Evolutionary conservation across 1,140 invertebrate species (phyloP).

Genomic region (Halotydeus destructor): DNA sequence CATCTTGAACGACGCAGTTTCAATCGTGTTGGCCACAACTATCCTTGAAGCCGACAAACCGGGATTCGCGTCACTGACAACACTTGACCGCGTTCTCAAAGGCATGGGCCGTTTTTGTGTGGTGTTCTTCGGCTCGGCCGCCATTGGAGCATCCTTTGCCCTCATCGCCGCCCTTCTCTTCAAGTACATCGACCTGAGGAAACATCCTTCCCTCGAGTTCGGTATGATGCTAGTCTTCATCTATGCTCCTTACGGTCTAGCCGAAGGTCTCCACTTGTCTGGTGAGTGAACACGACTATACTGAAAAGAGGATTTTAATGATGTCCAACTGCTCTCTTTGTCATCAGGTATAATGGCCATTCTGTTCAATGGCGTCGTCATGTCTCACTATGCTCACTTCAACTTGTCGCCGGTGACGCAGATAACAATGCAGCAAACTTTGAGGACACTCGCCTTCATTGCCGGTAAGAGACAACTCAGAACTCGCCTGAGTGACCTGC

Average conservation of each 20-base stretch:
- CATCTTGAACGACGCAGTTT: constrained; percentile 92
- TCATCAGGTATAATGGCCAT: constrained; percentile 92
- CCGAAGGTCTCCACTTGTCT: constrained; percentile 86
- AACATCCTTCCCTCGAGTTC: constrained; percentile 94
- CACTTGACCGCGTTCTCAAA: constrained; percentile 64
- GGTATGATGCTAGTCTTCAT: constrained; percentile 95
- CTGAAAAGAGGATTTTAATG: neutral
- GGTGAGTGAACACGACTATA: constrained; percentile 20
- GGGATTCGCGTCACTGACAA: constrained; percentile 41
- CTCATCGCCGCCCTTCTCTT: constrained; percentile 67
- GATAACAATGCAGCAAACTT: constrained; percentile 97
- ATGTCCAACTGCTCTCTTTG: neutral
- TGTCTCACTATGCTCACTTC: constrained; percentile 98
- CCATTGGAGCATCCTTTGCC: constrained; percentile 86
- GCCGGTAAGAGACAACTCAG: constrained; percentile 38
- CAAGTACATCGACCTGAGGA: constrained; percentile 87
- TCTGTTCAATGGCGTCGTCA: constrained; percentile 92
- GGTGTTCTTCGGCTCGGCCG: constrained; percentile 96
- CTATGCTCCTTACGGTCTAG: constrained; percentile 90
- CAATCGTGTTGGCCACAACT: constrained; percentile 78
- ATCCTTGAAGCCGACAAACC: constrained; percentile 46
- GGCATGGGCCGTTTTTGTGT: constrained; percentile 73
- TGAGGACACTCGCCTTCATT: constrained; percentile 89
- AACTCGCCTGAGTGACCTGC: too few relatives aligned
- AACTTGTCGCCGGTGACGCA: constrained; percentile 95